These are phyloP conservation scores for Nanorana parkeri DNA, from an alignment of 2,113 vertebrate genomes.

Conservation along the genomic window DNA sequence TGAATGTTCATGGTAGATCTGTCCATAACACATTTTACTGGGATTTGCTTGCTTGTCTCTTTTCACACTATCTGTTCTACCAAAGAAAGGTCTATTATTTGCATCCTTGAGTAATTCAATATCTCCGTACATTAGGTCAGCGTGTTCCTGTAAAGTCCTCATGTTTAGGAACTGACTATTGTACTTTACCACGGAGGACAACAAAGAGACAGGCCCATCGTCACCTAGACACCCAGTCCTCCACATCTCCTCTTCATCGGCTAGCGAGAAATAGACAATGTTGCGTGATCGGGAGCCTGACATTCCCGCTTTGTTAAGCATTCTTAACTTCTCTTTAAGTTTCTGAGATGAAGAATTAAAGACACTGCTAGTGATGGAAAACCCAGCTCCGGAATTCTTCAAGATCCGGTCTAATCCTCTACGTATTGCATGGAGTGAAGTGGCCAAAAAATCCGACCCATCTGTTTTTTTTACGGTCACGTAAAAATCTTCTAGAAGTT, in stretches of 20 bases:
- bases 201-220: slow-evolving; percentile 55
- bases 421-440: slow-evolving; percentile 59
- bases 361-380: slow-evolving; percentile 67
- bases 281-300: slow-evolving; percentile 61
- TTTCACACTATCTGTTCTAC: slow-evolving; percentile 63
- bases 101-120: slow-evolving; percentile 66
- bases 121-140: slow-evolving; percentile 60
- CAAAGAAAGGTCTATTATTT: slow-evolving; percentile 66
- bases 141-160: slow-evolving; percentile 64
- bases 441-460: slow-evolving; percentile 68
- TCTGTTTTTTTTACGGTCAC: slow-evolving; percentile 66
- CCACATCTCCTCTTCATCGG: slow-evolving; percentile 66
- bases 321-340: slow-evolving; percentile 69
- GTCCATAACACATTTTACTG: slow-evolving; percentile 26
- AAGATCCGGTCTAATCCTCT: slow-evolving; percentile 64
- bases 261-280: slow-evolving; percentile 63
- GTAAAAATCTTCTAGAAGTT: slow-evolving; percentile 66
- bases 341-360: slow-evolving; percentile 71
- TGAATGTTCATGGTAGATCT: slow-evolving; percentile 63
- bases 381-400: slow-evolving; percentile 64
- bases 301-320: slow-evolving; percentile 66
- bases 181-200: slow-evolving; percentile 67
- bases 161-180: slow-evolving; percentile 69
- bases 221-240: slow-evolving; percentile 64
- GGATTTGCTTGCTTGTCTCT: slow-evolving; percentile 61